These are phyloP conservation scores for Myotis pilosus DNA, from an alignment of 2,797 vertebrate genomes.

Conservation along the genomic window DNA sequence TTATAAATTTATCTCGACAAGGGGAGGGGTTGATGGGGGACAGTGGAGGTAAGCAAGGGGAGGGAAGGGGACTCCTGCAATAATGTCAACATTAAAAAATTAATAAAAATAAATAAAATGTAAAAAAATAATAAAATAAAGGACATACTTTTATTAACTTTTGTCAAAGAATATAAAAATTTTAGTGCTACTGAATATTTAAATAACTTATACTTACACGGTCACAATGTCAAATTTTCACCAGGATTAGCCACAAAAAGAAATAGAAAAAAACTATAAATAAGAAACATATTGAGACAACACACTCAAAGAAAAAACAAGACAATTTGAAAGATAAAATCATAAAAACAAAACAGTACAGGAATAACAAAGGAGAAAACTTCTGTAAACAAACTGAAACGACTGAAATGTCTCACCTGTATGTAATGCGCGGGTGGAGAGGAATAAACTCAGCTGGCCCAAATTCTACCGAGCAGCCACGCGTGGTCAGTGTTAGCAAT, in stretches of 20 bases:
- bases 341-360: conserved; percentile 41
- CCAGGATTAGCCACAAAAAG: conserved; percentile 79
- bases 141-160: conserved; percentile 26
- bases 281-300: conserved; percentile 81
- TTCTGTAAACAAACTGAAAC: background rate
- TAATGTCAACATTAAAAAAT: too few species aligned
- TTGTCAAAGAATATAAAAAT: conserved; percentile 4
- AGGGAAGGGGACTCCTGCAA: too few species aligned
- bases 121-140: background rate
- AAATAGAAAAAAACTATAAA: conserved; percentile 83
- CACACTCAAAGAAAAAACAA: conserved; percentile 74
- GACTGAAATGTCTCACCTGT: conserved; percentile 85
- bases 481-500: conserved; percentile 89
- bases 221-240: conserved; percentile 78
- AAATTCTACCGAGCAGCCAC: conserved; percentile 94
- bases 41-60: too few species aligned
- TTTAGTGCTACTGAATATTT: conserved; percentile 42
- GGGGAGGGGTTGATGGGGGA: too few species aligned
- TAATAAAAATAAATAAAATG: too few species aligned
- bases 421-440: conserved; percentile 95
- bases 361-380: conserved; percentile 60
- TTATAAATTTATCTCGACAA: conserved; percentile 1
- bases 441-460: conserved; percentile 96
- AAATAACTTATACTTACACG: conserved; percentile 80
- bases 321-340: conserved; percentile 73